Evolutionary conservation across 2,113 vertebrate genomes (phyloP).

Genomic region (Felis catus): DNA sequence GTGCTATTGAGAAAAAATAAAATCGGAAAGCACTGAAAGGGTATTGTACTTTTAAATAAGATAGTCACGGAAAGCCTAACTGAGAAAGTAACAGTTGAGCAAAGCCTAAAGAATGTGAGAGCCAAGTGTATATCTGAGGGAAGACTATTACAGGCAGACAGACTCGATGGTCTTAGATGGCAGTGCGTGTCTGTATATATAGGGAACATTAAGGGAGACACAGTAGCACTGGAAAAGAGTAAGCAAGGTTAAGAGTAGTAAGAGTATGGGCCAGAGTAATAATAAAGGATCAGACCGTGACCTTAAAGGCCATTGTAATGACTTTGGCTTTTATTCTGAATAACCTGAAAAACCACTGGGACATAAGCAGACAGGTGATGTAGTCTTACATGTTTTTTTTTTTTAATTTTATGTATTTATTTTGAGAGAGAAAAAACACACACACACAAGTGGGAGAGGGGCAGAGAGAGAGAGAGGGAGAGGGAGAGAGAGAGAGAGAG

Average conservation of each 20-base stretch:
- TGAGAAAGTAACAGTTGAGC: neutral
- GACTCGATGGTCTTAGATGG: neutral
- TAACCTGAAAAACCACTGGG: neutral
- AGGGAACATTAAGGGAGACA: neutral
- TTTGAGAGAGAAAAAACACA: no score
- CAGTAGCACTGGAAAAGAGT: neutral
- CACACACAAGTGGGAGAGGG: no score
- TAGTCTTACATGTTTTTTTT: neutral
- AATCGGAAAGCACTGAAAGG: neutral
- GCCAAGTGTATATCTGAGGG: neutral
- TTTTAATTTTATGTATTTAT: no score
- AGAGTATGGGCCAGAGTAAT: neutral
- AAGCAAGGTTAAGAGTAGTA: conserved; percentile 5
- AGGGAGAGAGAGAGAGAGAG: no score
- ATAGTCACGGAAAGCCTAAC: neutral
- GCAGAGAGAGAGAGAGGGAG: no score
- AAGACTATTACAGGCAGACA: neutral
- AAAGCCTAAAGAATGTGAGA: neutral
- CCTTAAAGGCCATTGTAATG: neutral
- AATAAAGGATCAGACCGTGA: neutral
- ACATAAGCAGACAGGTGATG: neutral
- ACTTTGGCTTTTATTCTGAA: neutral
- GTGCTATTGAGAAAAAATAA: conserved; percentile 7
- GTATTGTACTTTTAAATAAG: neutral
- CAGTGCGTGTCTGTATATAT: neutral